Evolutionary conservation across 2,113 vertebrate genomes (phyloP), one percentile per base, ranked within the genome.

Genomic region (Alouatta palliata): DNA sequence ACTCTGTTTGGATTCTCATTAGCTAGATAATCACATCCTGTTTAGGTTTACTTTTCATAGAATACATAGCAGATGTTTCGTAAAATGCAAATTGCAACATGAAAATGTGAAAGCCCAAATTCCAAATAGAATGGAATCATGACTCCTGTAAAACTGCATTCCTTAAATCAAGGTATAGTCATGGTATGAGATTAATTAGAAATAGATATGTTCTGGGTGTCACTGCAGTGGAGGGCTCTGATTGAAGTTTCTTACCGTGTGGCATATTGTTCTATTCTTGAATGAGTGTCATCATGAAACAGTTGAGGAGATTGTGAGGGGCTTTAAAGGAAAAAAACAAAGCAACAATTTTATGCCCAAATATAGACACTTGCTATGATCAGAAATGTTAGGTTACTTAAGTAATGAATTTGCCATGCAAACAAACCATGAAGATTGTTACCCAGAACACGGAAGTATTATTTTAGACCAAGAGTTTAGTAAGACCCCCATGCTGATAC

Each of bases 281-380:
- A 99, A 98, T 99, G 99, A 90, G 99, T 99, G 97, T 99, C 99
- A 89, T 99, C 99, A 88, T 99, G 99, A 98, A 99, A 99, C 92
- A 99, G 98, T 97, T 99, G 99, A 70, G 99, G 99, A 97, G 99
- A 99, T 96, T 99, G 99, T 58, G 99, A 99, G 83, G 99, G 99
- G 98, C 99, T 99, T 94, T 35, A 97, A 97, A 93, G 97, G 97
- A 97, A 98, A 95, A 81, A 87, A 88, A 73, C 37, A 84, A 77
- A 94, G 8, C 40, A 58, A 73, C 9, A 64, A 30, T 64, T 88
- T 95, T 37, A 97, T 21, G 52, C 4, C 52, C 75, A 30, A 30
- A 35, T 37, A 40, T 8, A 16, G 71, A 52, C 0, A 58, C 32
- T 47, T 17, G 13, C 56, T 20, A 52, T 43, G 21, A 52, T 70